Evolutionary conservation across 2,113 vertebrate species (phyloP).

Genomic region (Zosterops japonicus): DNA sequence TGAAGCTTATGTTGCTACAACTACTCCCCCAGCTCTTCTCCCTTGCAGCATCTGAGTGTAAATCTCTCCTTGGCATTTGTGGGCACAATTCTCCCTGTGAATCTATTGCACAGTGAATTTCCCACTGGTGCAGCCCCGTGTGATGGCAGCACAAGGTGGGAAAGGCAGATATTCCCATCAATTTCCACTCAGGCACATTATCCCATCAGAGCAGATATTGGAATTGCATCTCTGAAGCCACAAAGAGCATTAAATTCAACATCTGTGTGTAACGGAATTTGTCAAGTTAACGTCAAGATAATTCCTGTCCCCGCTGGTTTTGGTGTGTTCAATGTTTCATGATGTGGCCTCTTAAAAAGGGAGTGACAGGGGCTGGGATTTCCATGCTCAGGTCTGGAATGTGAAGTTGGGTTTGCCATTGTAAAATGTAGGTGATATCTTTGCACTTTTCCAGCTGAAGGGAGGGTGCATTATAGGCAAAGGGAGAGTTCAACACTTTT

Average conservation of each 20-base stretch:
- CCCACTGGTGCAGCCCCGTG: neutral
- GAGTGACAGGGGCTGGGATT: neutral
- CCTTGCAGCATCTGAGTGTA: neutral
- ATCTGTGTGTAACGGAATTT: neutral
- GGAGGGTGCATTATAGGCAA: neutral
- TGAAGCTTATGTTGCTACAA: slow-evolving; percentile 39
- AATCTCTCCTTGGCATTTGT: slow-evolving; percentile 7
- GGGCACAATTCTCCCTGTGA: neutral
- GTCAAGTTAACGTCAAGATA: neutral
- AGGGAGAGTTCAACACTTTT: neutral
- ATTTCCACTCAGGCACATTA: neutral
- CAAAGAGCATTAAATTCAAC: neutral
- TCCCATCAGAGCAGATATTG: neutral
- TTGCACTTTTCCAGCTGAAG: neutral
- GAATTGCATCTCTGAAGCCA: neutral
- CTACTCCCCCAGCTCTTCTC: slow-evolving; percentile 44
- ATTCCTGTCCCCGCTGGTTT: neutral
- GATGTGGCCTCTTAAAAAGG: neutral
- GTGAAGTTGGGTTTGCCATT: neutral
- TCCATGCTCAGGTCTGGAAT: neutral
- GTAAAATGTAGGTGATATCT: neutral
- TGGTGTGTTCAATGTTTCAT: neutral
- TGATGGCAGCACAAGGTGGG: neutral
- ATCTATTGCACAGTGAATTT: neutral
- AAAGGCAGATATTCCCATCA: neutral